Conservation (phyloP, 2,888 invertebrate genomes). For the Drosophila testacea region DNA sequence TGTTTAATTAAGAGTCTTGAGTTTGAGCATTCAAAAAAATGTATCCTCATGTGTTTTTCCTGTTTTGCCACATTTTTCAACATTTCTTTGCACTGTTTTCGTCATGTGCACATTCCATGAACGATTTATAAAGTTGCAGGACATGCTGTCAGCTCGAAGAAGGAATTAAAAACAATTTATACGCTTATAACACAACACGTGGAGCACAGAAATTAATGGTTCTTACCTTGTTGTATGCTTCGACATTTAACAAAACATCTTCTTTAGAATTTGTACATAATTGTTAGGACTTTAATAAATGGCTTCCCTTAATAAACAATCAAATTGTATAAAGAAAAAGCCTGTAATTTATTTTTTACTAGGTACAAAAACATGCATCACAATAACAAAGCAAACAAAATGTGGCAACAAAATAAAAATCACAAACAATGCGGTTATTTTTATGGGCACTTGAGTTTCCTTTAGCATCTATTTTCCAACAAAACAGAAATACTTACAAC, state of each 20-base stretch:
- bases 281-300: slow-evolving; percentile 1
- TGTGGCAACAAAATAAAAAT: slow-evolving; percentile 1
- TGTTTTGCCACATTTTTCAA: not conserved
- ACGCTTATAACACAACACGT: slow-evolving; percentile 5
- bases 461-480: not conserved
- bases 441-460: slow-evolving; percentile 13
- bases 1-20: too few relatives aligned
- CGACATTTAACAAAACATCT: not conserved
- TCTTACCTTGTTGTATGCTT: not conserved
- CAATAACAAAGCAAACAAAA: slow-evolving; percentile 7
- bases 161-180: slow-evolving; percentile 1
- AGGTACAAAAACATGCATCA: slow-evolving; percentile 5
- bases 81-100: slow-evolving; percentile 2
- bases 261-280: not conserved
- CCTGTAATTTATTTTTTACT: slow-evolving; percentile 1
- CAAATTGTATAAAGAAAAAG: not conserved
- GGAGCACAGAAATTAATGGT: slow-evolving; percentile 1
- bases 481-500: not conserved
- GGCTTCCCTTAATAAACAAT: slow-evolving; percentile 7
- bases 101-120: slow-evolving; percentile 2
- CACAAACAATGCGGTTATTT: slow-evolving; percentile 16
- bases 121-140: not conserved
- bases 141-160: slow-evolving; percentile 1
- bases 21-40: too few relatives aligned
- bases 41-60: not conserved